Evolutionary conservation across 2,888 invertebrate species (phyloP), one percentile per base, ranked within the genome.

Genomic region (Cosmia trapezina): DNA sequence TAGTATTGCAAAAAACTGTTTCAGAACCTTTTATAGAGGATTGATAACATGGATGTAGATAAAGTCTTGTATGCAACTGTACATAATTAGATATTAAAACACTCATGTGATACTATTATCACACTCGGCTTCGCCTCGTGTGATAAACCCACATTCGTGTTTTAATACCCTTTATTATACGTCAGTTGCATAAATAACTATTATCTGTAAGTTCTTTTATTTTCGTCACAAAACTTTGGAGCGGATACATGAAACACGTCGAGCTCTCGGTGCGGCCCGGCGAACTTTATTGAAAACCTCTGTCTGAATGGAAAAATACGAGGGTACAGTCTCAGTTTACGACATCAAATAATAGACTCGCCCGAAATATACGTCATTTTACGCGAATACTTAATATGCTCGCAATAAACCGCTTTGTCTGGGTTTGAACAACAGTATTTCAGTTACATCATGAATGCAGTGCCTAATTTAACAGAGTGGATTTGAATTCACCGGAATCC

Each of bases 271-370:
- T 37, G 22, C 72, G 70, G 70, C 57, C 33, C 75, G 66, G 67
- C 69, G 74, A 85, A 88, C 73, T 89, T 90, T 89, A 91, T 91
- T 89, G 89, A 90, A 88, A 90, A 86, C 87, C 89, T 86, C 86
- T 87, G 87, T 89, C 88, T 82, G 80, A 86, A 80, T 77, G 72
- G 70, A 69, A 80, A 87, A 90, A 81, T 86, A 84, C 68, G 71
- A 75, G 51, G 54, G 68, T 67, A 75, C 61, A 76, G 62, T 59
- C 72, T 69, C 73, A 64, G 61, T 89, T 89, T 90, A 90, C 85
- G 87, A 85, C 70, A 68, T 47, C 68, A 83, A 78, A 85, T 78
- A 81, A 81, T 82, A 78, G 68, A 71, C 56, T 73, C 17, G 57
- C 47, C 57, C 62, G 22, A 77, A 84, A 74, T 68, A 74, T 60